These are phyloP conservation scores for Siphamia tubifer DNA, from an alignment of 2,113 vertebrate genomes.

Conservation along the genomic window DNA sequence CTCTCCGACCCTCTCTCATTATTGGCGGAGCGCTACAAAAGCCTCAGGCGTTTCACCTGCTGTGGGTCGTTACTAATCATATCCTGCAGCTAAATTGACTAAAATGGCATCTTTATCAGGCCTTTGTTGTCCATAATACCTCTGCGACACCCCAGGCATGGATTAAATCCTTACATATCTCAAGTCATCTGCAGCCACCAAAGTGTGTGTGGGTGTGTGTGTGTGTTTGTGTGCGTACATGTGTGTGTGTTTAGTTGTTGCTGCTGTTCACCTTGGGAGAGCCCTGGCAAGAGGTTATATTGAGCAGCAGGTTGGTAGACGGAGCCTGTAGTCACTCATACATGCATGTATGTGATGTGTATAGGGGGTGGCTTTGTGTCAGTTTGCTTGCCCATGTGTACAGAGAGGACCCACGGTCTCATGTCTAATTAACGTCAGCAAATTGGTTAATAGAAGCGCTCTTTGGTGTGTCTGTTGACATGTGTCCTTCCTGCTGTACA, in stretches of 20 bases:
- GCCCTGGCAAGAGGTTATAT: slow-evolving; percentile 22
- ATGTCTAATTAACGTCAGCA: slow-evolving; percentile 47
- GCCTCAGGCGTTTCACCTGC: slow-evolving; percentile 63
- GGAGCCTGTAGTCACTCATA: neutral
- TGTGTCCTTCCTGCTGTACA: neutral
- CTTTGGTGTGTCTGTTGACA: slow-evolving; percentile 35
- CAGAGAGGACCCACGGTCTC: slow-evolving; percentile 17
- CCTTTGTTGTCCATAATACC: slow-evolving; percentile 65
- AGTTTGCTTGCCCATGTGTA: neutral
- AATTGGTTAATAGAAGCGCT: slow-evolving; percentile 5
- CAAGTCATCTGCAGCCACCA: slow-evolving; percentile 45
- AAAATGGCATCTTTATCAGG: slow-evolving; percentile 66
- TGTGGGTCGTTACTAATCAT: slow-evolving; percentile 61
- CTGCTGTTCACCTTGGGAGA: slow-evolving; percentile 5
- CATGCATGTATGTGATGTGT: neutral
- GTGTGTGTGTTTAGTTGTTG: too few relatives aligned
- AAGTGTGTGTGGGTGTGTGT: neutral
- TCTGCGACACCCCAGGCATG: slow-evolving; percentile 42
- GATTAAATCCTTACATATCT: slow-evolving; percentile 61
- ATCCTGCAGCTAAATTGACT: slow-evolving; percentile 63
- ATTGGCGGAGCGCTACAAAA: neutral
- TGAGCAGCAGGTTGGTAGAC: slow-evolving; percentile 27
- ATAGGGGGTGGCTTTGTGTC: neutral
- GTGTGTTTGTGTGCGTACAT: neutral
- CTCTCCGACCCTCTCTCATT: slow-evolving; percentile 22